Base-by-base conservation (phyloP, 2,113 vertebrate genomes). In the Misgurnus anguillicaudatus region DNA sequence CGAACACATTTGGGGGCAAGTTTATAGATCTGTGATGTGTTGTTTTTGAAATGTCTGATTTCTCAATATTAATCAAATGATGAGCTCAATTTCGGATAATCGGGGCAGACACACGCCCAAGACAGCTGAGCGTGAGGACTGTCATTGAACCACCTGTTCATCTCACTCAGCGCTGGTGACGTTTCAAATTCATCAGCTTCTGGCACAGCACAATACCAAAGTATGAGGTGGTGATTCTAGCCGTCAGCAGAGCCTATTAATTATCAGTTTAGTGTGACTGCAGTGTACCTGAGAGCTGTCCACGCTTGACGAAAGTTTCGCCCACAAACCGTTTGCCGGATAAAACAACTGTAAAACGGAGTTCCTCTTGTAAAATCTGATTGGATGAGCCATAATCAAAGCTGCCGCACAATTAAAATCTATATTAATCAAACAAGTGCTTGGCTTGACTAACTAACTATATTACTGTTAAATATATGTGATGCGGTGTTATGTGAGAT, bases 191-290 rank as follows among this genome's bases (percentile, higher is more conserved):
- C 68, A 78, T 72, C 75, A 65, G 39, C 39, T 73, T 75, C 74
- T 70, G 70, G 77, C 80, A 75, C 51, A 77, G 66, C 45, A 55
- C 13, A 45, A 73, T 60, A 73, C n/a, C 70, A 31, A 42, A 31
- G 65, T 78, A 75, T 68, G 75, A 55, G 60, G 80, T 42, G 39
- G 24, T 68, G 82, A 86, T 70, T 82, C 64, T 66, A 79, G 74
- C 60, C 19, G 71, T 86, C 83, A 83, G 7, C 65, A 68, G 42
- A 64, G 78, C 70, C 78, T 80, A 81, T 83, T 86, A 76, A 86
- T 86, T 86, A 84, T 86, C 67, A 16, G 38, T 64, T 75, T 77
- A 83, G 53, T 53, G 55, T 82, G 80, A 81, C 80, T 82, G 61
- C 48, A 42, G 47, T 36, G 42, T 64, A 74, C 64, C 64, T 82